A percentile compares a stretch with the other conserved stretches of the same genome.
Evolutionary conservation across 2,888 invertebrate genomes (phyloP).

Genomic region (Rosalia funebris): DNA sequence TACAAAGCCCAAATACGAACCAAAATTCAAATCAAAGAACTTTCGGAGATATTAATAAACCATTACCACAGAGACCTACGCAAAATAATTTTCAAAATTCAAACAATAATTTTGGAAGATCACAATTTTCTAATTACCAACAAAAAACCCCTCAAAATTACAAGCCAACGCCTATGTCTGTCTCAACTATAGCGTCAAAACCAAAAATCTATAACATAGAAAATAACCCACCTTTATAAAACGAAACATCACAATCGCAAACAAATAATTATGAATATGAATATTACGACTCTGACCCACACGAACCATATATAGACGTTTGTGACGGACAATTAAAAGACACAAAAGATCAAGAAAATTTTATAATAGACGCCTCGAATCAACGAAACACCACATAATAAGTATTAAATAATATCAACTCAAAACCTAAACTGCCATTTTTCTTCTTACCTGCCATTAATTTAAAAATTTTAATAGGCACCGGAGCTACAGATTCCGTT

Average conservation of each 20-base stretch:
- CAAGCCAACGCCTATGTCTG: conserved; percentile 6
- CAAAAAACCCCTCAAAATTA: conserved; percentile 7
- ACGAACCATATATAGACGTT: background rate
- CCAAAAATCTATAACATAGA: background rate
- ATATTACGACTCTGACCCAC: background rate
- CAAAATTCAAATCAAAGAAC: conserved; percentile 1
- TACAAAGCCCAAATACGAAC: background rate
- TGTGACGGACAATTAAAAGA: background rate
- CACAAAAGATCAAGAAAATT: background rate
- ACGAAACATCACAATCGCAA: background rate
- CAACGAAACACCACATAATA: background rate
- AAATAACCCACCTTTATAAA: background rate
- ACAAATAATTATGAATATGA: background rate
- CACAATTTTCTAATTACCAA: conserved; percentile 1
- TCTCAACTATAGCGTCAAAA: background rate
- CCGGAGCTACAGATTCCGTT: conserved; percentile 1
- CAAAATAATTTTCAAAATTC: conserved; percentile 3
- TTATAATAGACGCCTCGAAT: conserved; percentile 6
- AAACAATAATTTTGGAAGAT: background rate
- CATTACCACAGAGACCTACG: background rate
- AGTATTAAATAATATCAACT: background rate
- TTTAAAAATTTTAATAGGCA: conserved; percentile 6
- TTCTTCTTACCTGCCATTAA: background rate
- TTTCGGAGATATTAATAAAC: conserved; percentile 9
- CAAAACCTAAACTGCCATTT: background rate